Percentiles rank a stretch among this genome's conserved stretches.
Conservation (phyloP, 2,888 invertebrate genomes). For the Teleogryllus oceanicus region DNA sequence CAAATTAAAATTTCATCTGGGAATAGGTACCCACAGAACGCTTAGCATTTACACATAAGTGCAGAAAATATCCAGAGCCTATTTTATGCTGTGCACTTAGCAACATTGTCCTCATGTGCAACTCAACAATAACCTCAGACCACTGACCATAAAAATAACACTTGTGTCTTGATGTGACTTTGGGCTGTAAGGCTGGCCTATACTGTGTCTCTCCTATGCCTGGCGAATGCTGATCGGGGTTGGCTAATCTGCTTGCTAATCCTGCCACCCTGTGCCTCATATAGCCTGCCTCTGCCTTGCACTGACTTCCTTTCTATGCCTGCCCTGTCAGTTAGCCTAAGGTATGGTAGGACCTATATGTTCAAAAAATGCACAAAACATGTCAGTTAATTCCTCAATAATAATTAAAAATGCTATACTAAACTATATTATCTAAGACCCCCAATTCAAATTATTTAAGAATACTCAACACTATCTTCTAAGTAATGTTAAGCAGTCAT, state of each 20-base stretch:
- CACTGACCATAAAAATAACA: conserved; percentile 30
- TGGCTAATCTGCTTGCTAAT: conserved; percentile 32
- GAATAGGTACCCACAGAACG: background rate
- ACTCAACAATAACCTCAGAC: conserved; percentile 23
- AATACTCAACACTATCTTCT: background rate
- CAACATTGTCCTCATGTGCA: background rate
- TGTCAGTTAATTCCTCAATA: conserved; percentile 35
- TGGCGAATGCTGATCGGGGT: conserved; percentile 27
- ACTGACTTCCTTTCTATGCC: conserved; percentile 31
- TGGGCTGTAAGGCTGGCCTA: conserved; percentile 22
- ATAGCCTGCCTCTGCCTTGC: conserved; percentile 34
- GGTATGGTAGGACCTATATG: conserved; percentile 36
- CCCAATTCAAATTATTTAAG: background rate
- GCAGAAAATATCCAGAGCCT: conserved; percentile 12
- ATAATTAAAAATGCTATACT: conserved; percentile 7
- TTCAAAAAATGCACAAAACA: conserved; percentile 36
- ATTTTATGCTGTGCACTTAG: conserved; percentile 2
- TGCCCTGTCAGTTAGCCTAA: conserved; percentile 36
- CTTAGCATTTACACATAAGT: background rate
- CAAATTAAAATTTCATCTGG: conserved; percentile 18
- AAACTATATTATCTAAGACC: conserved; percentile 19
- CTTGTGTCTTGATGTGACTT: conserved; percentile 30
- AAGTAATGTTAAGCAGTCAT: no score
- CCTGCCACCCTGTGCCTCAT: conserved; percentile 28
- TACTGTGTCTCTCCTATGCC: conserved; percentile 29